Percentiles rank a stretch among this genome's conserved stretches.
Conservation (phyloP, 2,888 invertebrate species). For the Apodemia mormo region DNA sequence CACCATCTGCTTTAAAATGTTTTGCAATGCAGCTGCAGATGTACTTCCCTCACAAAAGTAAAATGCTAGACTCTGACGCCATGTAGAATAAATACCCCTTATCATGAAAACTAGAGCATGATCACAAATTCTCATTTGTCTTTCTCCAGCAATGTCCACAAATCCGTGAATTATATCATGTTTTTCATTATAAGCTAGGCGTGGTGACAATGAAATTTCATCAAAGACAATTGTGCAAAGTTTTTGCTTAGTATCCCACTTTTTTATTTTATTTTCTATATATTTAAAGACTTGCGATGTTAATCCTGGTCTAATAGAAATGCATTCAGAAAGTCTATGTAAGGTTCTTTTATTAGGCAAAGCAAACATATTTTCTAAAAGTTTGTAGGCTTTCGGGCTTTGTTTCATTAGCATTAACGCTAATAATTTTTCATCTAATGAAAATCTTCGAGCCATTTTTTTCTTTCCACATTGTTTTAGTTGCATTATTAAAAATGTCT, state of each 20-base stretch:
- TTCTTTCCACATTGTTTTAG: too few relatives aligned
- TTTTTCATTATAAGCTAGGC: background rate
- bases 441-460: background rate
- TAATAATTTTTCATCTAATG: background rate
- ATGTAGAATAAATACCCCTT: slow-evolving; percentile 33
- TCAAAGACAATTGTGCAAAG: too few relatives aligned
- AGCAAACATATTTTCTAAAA: background rate
- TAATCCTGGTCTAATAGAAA: background rate
- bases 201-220: too few relatives aligned
- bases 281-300: background rate
- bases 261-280: background rate
- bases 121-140: slow-evolving; percentile 24
- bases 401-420: background rate
- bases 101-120: slow-evolving; percentile 40
- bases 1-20: slow-evolving; percentile 37
- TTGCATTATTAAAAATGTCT: background rate
- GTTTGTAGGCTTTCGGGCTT: background rate
- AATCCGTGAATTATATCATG: background rate
- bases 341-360: background rate
- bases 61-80: slow-evolving; percentile 25
- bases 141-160: background rate
- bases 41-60: slow-evolving; percentile 41
- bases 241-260: too few relatives aligned
- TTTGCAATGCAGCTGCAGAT: slow-evolving; percentile 32
- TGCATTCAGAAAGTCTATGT: background rate